Base-by-base conservation (phyloP, 2,113 vertebrate genomes). In the Neodontobutis hainanensis region DNA sequence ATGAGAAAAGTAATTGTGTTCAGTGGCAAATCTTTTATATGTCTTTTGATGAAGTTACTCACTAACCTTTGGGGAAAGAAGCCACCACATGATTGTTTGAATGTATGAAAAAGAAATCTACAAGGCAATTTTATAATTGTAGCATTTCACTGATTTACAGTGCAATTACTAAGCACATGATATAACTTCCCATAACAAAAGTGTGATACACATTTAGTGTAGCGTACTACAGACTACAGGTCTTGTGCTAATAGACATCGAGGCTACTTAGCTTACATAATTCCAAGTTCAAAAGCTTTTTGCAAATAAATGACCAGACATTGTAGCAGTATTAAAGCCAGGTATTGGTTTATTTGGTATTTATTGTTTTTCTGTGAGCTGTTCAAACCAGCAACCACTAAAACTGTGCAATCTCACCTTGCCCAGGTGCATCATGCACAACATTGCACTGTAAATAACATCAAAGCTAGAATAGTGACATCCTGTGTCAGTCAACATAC, bases 301-400 rank as follows among this genome's bases (percentile, higher is more conserved):
- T 40, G 38, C 10, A 4, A 58, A n/a, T 16, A 57, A 19, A 68
- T 16, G 52, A 55, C n/a, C 59, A 2, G 35, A n/a, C 9, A 76
- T 6, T 44, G 27, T 19, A 5, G 11, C 53, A 19, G 16, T 78
- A 66, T 52, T 79, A 71, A 86, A 90, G 85, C 65, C 83, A 83
- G 66, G 35, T 45, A 8, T 42, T 19, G 57, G 43, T 90, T 91
- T 87, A 85, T 91, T 82, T 76, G 89, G 87, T 90, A 75, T 70
- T 82, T 78, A 42, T 73, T 52, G 65, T 80, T 12, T 64, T 40
- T 55, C 50, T 70, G 78, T 82, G 81, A 84, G 42, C 72, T 34
- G 61, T 67, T 75, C 62, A 42, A 69, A 64, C 43, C 71, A 68
- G 81, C 65, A 81, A 84, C 71, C 73, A 79, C 83, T 51, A 87